Evolutionary conservation across 2,888 invertebrate species (phyloP), one percentile per base, ranked within the genome.

Genomic region (Leucophora obtusa): DNA sequence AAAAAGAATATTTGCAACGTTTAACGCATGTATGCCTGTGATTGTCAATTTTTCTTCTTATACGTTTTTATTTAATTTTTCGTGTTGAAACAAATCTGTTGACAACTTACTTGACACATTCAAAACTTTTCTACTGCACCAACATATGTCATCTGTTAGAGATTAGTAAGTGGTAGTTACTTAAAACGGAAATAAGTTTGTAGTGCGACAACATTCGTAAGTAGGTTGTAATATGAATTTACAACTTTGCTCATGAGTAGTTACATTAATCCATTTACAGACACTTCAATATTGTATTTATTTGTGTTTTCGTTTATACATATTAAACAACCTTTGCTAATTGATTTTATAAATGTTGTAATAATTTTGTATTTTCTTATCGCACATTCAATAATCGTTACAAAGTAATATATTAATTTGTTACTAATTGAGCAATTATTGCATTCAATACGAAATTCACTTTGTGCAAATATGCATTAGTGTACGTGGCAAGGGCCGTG

Each of bases 41-140:
- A 72, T 72, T 68, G 54, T 72, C 50, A 38, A 53, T 66, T 47
- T 59, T 18, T 59, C 28, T 28, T 47, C 5, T 15, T 47, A n/a
- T 24, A 18, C 28, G 6, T 6, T 28, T 28, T 58, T 53, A 28
- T 70, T n/a, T 6, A 24, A 14, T 54, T 54, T 8, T 17, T 59
- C 11, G 28, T 59, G 15, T 17, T 59, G 58, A 66, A 66, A 81
- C 81, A 81, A 77, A 81, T 70, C 77, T 77, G 81, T 74, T 81
- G 81, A 81, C 81, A 81, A 77, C 73, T 81, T 74, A 81, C 81
- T 81, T 81, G 81, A 77, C 81, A 81, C 73, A 74, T 81, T 81
- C 65, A 60, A 77, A 28, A 70, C 60, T 77, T 51, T 47, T 47
- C 43, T 47, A 47, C 43, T n/a, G 6, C 43, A 47, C 14, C 43